Evolutionary conservation across 2,888 invertebrate species (phyloP).

Genomic region (Beris chalybata): DNA sequence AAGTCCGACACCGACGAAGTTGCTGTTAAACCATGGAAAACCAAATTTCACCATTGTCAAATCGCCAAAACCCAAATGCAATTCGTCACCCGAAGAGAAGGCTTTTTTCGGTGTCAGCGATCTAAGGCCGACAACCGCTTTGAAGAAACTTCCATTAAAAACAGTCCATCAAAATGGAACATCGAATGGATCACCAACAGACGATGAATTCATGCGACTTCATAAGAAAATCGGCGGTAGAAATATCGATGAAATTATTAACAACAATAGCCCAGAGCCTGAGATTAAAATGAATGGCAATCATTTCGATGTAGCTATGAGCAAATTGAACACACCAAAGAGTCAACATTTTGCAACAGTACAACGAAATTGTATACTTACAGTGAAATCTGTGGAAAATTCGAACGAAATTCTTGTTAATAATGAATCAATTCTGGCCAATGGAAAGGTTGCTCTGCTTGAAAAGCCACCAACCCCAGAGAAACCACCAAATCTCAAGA

Average conservation of each 20-base stretch:
- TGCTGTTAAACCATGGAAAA: slow-evolving; percentile 54
- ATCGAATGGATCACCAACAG: background rate
- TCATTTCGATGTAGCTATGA: background rate
- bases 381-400: slow-evolving; percentile 2
- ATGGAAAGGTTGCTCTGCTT: background rate
- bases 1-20: slow-evolving; percentile 50
- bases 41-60: slow-evolving; percentile 53
- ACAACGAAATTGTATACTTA: slow-evolving; percentile 10
- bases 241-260: slow-evolving; percentile 23
- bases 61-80: slow-evolving; percentile 17
- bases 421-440: background rate
- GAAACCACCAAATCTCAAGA: background rate
- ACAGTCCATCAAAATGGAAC: background rate
- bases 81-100: slow-evolving; percentile 10
- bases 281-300: background rate
- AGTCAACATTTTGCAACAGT: slow-evolving; percentile 13
- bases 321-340: background rate
- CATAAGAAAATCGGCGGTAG: slow-evolving; percentile 24
- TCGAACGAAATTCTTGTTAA: background rate
- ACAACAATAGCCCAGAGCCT: background rate
- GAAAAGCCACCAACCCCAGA: slow-evolving; percentile 11
- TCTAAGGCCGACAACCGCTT: slow-evolving; percentile 8
- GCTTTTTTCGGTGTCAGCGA: slow-evolving; percentile 10
- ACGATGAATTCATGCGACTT: slow-evolving; percentile 15
- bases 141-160: slow-evolving; percentile 14